phyloP scores from a whole-genome alignment of 2,888 invertebrate species.

The Drosophila nigricruria region DNA sequence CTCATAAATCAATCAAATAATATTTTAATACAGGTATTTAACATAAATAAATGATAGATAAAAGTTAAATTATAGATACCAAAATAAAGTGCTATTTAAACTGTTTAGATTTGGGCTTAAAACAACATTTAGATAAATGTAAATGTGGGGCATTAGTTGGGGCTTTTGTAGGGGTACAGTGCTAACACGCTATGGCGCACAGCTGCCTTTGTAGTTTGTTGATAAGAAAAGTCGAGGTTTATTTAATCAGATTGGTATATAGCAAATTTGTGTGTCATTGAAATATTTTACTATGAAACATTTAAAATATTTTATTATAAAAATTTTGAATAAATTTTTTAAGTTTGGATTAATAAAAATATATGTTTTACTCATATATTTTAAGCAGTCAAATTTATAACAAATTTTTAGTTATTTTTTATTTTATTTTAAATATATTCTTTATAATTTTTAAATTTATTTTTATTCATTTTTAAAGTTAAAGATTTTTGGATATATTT shows the following conservation, averaged over 20 bases:
- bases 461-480: not conserved
- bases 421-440: too few species aligned
- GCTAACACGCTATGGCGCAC: conserved; percentile 1
- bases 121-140: conserved; percentile 43
- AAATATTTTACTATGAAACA: too few species aligned
- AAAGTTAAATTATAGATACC: not conserved
- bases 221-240: not conserved
- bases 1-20: conserved; percentile 59
- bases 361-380: too few species aligned
- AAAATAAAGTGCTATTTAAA: not conserved
- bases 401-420: too few species aligned
- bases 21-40: conserved; percentile 66
- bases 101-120: conserved; percentile 16
- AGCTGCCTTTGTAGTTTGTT: not conserved
- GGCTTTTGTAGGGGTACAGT: not conserved
- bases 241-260: too few species aligned
- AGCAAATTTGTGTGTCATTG: too few species aligned
- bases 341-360: too few species aligned
- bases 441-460: not conserved
- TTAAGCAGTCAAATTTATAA: too few species aligned
- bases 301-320: too few species aligned
- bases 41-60: conserved; percentile 8
- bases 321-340: too few species aligned
- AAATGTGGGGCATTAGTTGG: conserved; percentile 21
- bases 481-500: too few species aligned